Base-by-base conservation (phyloP, 1,140 invertebrate genomes). In the Solenopsis invicta region DNA sequence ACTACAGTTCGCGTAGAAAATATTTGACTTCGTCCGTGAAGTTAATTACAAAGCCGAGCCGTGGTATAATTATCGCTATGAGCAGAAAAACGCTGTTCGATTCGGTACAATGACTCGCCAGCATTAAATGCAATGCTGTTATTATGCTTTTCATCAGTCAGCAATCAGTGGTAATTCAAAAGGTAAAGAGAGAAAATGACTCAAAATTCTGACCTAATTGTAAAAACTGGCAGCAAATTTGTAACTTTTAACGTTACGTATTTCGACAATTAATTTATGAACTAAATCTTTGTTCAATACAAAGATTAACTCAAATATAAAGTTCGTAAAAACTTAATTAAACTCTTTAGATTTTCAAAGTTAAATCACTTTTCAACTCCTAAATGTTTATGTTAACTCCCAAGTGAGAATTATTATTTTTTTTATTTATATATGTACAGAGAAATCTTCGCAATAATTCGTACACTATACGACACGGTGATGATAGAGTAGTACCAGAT, bases 41-140 rank as follows among this genome's bases (percentile, higher is more conserved):
- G 52, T 78, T 78, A 78, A 78, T 78, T 66, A 66, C 45, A 59
- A 48, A 18, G n/a, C 34, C 52, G 37, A 72, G 67, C 69, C 45
- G 21, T 29, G 13, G 10, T 59, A 59, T 59, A 82, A 72, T 72
- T 82, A 59, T 72, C 41, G 67, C 18, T 29, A 29, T 21, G 18
- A 82, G 37, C 37, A 34, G 18, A 82, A 82, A 82, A 71, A 59
- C 52, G 16, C 5, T 34, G 24, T 56, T 56, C 21, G 24, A 72
- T 54, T 69, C 67, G 52, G 16, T 16, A 16, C 66, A 59, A 74
- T 74, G 48, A 67, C 29, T 80, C 61, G 41, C 67, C 18, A 48
- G 1, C n/a, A 50, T 21, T 52, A 67, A 80, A 12, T 66, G 41
- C n/a, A 61, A 34, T 18, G 13, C 21, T 9, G 21, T 69, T 66